phyloP scores from a whole-genome alignment of 2,113 vertebrate species.

The Chitala chitala region DNA sequence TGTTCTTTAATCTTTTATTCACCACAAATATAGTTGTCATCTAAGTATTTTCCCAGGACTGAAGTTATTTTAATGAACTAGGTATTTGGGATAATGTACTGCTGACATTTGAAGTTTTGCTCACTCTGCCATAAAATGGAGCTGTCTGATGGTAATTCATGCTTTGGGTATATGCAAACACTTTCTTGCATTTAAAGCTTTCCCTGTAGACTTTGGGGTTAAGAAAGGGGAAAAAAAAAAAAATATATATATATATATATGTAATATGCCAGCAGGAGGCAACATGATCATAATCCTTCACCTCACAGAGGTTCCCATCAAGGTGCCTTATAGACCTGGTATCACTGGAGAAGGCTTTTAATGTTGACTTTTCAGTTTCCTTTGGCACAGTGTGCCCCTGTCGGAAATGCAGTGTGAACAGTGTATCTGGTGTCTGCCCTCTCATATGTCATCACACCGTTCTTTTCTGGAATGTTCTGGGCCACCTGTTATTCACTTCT shows the following conservation, averaged over 20 bases:
- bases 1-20: conserved; percentile 36
- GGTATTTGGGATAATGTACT: conserved; percentile 33
- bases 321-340: conserved; percentile 34
- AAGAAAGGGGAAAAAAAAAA: no score
- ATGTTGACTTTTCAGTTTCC: conserved; percentile 28
- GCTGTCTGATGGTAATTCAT: not conserved
- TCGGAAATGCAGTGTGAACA: no score
- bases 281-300: not conserved
- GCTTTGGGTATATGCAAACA: not conserved
- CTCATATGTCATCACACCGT: not conserved
- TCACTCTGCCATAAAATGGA: not conserved
- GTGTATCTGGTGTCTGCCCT: not conserved
- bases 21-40: conserved; percentile 34
- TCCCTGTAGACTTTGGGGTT: not conserved
- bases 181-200: conserved; percentile 1
- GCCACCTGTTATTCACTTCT: not conserved
- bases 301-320: conserved; percentile 21
- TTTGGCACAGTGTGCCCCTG: not conserved
- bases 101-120: conserved; percentile 23
- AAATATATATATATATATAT: no score
- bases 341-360: conserved; percentile 26
- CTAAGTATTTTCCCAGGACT: conserved; percentile 19
- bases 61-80: conserved; percentile 30
- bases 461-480: not conserved
- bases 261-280: not conserved